Conservation (phyloP, 2,113 vertebrate species). For the Tragelaphus imberbis region DNA sequence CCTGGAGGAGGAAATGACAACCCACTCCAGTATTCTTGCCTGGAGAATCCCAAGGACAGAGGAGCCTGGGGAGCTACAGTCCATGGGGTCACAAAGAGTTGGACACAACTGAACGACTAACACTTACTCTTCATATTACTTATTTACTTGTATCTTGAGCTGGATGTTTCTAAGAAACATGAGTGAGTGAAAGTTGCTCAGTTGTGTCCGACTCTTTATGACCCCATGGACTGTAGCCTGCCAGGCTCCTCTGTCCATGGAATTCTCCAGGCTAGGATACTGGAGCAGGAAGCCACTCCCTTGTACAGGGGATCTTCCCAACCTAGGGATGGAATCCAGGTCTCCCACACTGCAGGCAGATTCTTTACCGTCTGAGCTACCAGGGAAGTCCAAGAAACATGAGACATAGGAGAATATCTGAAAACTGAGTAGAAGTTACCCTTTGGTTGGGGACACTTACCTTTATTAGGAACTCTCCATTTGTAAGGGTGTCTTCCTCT, state of each 20-base stretch:
- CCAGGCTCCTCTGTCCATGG: not conserved
- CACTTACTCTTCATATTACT: not conserved
- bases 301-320: not conserved
- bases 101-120: fast-evolving
- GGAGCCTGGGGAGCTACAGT: not conserved
- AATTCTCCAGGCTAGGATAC: not conserved
- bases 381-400: not conserved
- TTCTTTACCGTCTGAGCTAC: not conserved
- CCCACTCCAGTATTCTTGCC: not conserved
- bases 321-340: not conserved
- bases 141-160: not conserved
- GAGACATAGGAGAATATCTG: not conserved
- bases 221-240: not conserved
- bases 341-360: not conserved
- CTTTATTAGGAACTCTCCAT: not conserved
- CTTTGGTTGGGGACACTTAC: not conserved
- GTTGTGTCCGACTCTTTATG: fast-evolving
- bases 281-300: not conserved
- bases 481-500: not conserved
- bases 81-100: not conserved
- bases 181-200: not conserved
- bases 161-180: not conserved
- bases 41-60: not conserved
- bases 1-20: not conserved
- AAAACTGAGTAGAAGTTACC: not conserved